Percentiles rank a stretch among this genome's conserved stretches.
phyloP scores from a whole-genome alignment of 2,888 invertebrate genomes.

The Acrobasis consociella region DNA sequence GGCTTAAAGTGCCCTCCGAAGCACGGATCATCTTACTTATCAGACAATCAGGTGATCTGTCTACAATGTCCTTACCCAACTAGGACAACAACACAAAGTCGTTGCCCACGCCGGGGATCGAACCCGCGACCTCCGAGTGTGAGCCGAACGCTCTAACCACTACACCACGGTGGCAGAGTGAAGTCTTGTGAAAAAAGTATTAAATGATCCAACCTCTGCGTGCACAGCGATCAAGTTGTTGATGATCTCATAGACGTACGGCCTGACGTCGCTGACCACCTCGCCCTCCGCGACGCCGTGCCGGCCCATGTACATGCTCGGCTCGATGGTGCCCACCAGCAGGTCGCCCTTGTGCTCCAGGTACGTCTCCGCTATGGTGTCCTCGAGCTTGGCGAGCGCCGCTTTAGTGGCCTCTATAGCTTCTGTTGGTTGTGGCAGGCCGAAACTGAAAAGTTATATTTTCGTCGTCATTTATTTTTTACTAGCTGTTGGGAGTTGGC shows the following conservation, averaged over 20 bases:
- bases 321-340: constrained; percentile 97
- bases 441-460: constrained; percentile 69
- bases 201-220: constrained; percentile 82
- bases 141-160: too few species aligned
- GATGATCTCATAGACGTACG: constrained; percentile 94
- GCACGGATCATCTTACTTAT: too few species aligned
- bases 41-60: too few species aligned
- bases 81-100: too few species aligned
- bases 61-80: too few species aligned
- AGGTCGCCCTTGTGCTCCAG: constrained; percentile 96
- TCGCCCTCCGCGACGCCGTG: constrained; percentile 93
- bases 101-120: too few species aligned
- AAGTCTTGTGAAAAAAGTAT: not conserved
- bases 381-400: constrained; percentile 83
- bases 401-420: constrained; percentile 87
- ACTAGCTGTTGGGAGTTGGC: too few species aligned
- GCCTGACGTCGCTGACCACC: constrained; percentile 89
- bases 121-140: too few species aligned
- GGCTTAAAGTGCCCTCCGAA: too few species aligned
- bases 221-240: constrained; percentile 91
- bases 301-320: constrained; percentile 96
- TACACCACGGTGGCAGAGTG: too few species aligned
- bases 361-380: constrained; percentile 89
- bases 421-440: constrained; percentile 88
- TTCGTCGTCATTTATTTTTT: too few species aligned